phyloP scores from a whole-genome alignment of 1,140 invertebrate genomes.

The Mercenaria mercenaria region DNA sequence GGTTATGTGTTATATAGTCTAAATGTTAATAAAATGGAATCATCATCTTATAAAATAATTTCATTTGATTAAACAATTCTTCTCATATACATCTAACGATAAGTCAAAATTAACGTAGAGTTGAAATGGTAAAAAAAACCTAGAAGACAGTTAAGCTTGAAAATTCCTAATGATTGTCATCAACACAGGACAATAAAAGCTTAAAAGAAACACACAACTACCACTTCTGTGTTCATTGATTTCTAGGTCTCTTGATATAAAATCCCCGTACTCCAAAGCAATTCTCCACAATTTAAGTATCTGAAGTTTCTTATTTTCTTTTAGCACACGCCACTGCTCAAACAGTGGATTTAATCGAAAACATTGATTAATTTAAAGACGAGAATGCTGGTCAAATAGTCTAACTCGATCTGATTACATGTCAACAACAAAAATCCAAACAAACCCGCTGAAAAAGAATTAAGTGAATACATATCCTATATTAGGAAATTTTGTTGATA shows the following conservation, averaged over 20 bases:
- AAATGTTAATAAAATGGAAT: no score
- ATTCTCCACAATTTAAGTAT: conserved; percentile 5
- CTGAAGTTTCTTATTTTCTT: neutral
- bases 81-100: no score
- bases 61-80: no score
- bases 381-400: conserved; percentile 4
- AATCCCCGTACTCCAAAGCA: neutral
- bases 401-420: conserved; percentile 3
- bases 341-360: neutral
- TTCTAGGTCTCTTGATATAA: neutral
- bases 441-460: neutral
- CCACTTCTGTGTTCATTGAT: conserved; percentile 11
- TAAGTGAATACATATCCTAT: conserved; percentile 1
- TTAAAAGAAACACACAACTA: neutral
- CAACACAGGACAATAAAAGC: conserved; percentile 8
- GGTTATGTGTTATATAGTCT: no score
- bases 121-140: no score
- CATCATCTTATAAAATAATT: no score
- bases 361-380: conserved; percentile 23
- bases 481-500: neutral
- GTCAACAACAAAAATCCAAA: conserved; percentile 9
- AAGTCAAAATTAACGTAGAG: no score
- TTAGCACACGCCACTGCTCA: conserved; percentile 15
- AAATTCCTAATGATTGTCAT: neutral
- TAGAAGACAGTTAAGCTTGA: neutral